Conservation (phyloP, 2,888 invertebrate species). For the Cheilosia soror region DNA sequence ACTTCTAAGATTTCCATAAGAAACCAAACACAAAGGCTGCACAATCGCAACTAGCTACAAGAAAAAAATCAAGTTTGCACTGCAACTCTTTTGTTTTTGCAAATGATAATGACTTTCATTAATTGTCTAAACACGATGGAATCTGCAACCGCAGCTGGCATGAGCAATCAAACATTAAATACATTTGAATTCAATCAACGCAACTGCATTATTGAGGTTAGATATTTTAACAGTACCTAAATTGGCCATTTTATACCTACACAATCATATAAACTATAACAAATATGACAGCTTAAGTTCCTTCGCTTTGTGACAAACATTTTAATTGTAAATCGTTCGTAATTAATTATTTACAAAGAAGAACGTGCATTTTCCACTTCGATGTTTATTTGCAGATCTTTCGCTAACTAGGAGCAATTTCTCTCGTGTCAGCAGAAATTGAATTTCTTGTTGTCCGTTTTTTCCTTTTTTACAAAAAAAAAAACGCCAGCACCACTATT, state of each 20-base stretch:
- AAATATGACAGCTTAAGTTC: neutral
- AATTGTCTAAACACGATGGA: too few species aligned
- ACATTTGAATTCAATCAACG: too few species aligned
- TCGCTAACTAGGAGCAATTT: conserved; percentile 56
- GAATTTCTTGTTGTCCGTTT: conserved; percentile 21
- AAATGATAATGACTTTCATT: too few species aligned
- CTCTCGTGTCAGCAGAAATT: conserved; percentile 33
- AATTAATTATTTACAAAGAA: conserved; percentile 38
- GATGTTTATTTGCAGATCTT: conserved; percentile 40
- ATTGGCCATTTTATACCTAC: neutral
- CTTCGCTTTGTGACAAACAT: neutral
- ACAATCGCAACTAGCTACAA: too few species aligned
- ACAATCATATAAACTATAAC: neutral
- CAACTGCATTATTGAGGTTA: too few species aligned
- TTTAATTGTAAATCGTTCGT: conserved; percentile 1
- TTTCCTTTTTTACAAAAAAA: neutral
- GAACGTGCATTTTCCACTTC: conserved; percentile 2
- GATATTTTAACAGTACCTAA: too few species aligned
- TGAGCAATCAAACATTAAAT: too few species aligned
- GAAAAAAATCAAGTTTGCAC: too few species aligned
- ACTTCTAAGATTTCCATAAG: too few species aligned
- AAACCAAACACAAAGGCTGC: too few species aligned
- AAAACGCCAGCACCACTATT: neutral
- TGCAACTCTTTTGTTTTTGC: too few species aligned
- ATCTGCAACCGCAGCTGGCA: too few species aligned